Evolutionary conservation across 1,140 invertebrate species (phyloP).

Genomic region (Megathymus violae): DNA sequence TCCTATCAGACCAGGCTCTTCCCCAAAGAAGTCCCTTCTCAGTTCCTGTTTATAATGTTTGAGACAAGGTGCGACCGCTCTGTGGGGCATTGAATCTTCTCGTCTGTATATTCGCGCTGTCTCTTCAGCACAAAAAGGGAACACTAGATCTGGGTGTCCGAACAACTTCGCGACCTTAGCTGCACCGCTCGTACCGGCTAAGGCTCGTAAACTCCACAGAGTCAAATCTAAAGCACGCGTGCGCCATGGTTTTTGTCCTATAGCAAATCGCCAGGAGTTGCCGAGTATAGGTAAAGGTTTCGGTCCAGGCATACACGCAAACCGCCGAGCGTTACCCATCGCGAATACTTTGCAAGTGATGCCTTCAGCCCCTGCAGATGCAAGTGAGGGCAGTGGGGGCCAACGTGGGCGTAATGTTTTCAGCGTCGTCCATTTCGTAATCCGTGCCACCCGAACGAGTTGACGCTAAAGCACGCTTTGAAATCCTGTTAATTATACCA

Average conservation of each 20-base stretch:
- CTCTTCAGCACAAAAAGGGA: conserved; percentile 90
- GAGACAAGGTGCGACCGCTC: conserved; percentile 91
- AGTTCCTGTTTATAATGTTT: conserved; percentile 91
- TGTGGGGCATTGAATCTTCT: conserved; percentile 90
- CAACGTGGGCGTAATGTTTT: conserved; percentile 64
- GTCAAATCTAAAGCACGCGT: conserved; percentile 67
- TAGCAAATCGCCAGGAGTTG: conserved; percentile 92
- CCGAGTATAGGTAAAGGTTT: conserved; percentile 90
- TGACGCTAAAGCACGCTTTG: conserved; percentile 48
- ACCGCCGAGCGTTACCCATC: conserved; percentile 84
- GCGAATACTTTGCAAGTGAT: conserved; percentile 59
- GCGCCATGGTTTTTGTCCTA: conserved; percentile 68
- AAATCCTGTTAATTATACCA: conserved; percentile 20
- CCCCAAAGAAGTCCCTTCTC: conserved; percentile 89
- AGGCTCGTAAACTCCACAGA: conserved; percentile 65
- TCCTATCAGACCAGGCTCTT: conserved; percentile 90
- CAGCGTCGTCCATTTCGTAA: conserved; percentile 63
- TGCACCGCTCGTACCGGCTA: conserved; percentile 85
- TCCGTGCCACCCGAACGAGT: conserved; percentile 46
- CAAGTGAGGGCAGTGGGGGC: conserved; percentile 59
- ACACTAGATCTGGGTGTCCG: conserved; percentile 91
- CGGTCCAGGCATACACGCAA: conserved; percentile 90
- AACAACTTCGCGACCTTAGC: conserved; percentile 90
- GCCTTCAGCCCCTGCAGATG: conserved; percentile 53
- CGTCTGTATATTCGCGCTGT: conserved; percentile 89